Percentiles rank a stretch among this genome's conserved stretches.
Conservation (phyloP, 2,797 vertebrate genomes). For the Vespertilio murinus region DNA sequence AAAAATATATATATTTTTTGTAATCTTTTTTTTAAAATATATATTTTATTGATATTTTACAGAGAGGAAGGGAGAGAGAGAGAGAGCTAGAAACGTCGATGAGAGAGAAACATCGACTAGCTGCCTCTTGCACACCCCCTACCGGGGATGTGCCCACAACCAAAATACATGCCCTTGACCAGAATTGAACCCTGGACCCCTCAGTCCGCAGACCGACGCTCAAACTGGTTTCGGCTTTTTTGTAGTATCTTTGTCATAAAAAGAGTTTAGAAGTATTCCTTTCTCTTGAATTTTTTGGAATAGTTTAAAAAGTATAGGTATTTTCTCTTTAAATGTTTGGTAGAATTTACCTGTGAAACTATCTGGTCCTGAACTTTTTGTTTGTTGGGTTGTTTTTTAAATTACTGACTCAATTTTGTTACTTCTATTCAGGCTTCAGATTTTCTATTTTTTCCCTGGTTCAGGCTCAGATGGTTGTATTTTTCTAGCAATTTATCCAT, state of each 20-base stretch:
- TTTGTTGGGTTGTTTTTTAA: not conserved
- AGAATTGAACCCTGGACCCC: no score
- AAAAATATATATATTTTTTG: no score
- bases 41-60: no score
- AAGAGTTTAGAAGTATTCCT: not conserved
- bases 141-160: no score
- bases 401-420: not conserved
- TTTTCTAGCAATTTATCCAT: not conserved
- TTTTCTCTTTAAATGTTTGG: not conserved
- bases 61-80: no score
- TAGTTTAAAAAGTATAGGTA: not conserved
- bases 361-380: not conserved
- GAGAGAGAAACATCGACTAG: no score
- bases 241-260: not conserved
- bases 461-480: not conserved
- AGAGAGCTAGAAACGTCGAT: no score
- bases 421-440: not conserved
- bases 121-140: no score
- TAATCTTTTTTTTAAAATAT: no score
- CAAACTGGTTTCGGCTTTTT: no score
- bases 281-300: not conserved
- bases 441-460: not conserved
- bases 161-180: no score
- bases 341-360: not conserved
- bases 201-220: no score